Evolutionary conservation across 2,888 invertebrate species (phyloP), one percentile per base, ranked within the genome.

Genomic region (Tipula vernalis): DNA sequence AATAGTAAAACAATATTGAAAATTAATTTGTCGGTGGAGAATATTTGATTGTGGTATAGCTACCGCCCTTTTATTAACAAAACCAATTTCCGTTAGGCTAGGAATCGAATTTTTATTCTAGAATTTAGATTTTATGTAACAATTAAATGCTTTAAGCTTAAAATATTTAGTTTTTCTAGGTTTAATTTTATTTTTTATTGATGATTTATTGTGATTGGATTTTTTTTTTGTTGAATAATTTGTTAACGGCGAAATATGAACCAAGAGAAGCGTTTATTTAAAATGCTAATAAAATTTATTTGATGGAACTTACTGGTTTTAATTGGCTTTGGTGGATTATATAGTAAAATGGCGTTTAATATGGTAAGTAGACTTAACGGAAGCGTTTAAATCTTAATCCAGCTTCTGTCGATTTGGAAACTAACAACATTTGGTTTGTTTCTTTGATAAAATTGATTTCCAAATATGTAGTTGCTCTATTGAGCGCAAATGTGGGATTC

Each of bases 1-100:
- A 94, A 96, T 90, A 94, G 95, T 41, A 93, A 93, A 57, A 94
- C 95, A 47, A 93, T 95, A 85, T 96, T 97, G 91, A 95, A 95
- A 92, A 95, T 97, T 91, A 96, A 96, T 92, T 93, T 96, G 89
- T 93, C 95, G 88, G 93, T 97, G 86, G 96, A 97, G 89, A 95
- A 95, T 89, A 91, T 95, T 89, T 95, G 84, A 84, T 84, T n/a
- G 39, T 10, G 5, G 0, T 44, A 12, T 44, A 44, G 10, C 8
- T 51, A 28, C 28, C 28, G 28, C 28, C 6, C 6, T 39, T 39
- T 1, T 39, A 6, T 39, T 51, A 51, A 51, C 3, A 5, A 2
- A 15, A 44, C 3, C 28, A 57, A 57, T 71, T 71, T 71, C 10
- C 71, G 71, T 71, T 71, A 71, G 71, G 28, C 71, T 71, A 71